Evolutionary conservation across 2,888 invertebrate genomes (phyloP).

Genomic region (Apocheima hispidaria): DNA sequence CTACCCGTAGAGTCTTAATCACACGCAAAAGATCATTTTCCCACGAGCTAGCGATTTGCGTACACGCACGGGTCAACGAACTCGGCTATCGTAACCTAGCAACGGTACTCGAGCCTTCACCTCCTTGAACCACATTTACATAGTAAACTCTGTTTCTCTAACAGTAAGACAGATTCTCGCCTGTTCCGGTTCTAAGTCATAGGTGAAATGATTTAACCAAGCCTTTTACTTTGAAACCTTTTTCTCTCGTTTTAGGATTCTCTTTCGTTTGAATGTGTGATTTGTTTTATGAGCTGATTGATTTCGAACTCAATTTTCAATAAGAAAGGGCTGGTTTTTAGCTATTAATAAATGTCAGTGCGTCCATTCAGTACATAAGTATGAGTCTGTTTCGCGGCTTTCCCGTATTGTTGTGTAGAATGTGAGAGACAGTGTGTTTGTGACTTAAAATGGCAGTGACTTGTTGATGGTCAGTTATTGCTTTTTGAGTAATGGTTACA

Average conservation of each 20-base stretch:
- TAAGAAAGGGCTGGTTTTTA: slow-evolving; percentile 11
- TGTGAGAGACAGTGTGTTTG: too few relatives aligned
- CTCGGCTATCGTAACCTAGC: slow-evolving; percentile 65
- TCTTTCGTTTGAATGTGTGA: slow-evolving; percentile 14
- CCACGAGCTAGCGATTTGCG: slow-evolving; percentile 60
- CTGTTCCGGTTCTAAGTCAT: not conserved
- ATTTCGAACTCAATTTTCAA: slow-evolving; percentile 24
- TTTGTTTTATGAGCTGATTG: slow-evolving; percentile 3
- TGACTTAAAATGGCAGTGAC: not conserved
- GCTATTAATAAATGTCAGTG: not conserved
- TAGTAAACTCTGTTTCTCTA: slow-evolving; percentile 13
- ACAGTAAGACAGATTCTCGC: slow-evolving; percentile 12
- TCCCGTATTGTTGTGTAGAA: too few relatives aligned
- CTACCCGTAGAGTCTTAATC: slow-evolving; percentile 25
- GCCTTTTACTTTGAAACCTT: slow-evolving; percentile 25
- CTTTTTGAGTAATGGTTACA: not conserved
- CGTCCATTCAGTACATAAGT: slow-evolving; percentile 14
- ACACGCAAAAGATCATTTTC: slow-evolving; percentile 63
- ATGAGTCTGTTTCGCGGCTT: slow-evolving; percentile 27
- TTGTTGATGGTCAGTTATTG: not conserved
- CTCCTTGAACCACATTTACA: slow-evolving; percentile 44
- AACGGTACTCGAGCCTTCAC: slow-evolving; percentile 69
- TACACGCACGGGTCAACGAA: slow-evolving; percentile 66
- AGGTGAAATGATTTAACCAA: slow-evolving; percentile 21
- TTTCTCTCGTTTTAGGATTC: slow-evolving; percentile 17